Evolutionary conservation across 2,888 invertebrate species (phyloP).

Genomic region (Cryptus viduatorius): DNA sequence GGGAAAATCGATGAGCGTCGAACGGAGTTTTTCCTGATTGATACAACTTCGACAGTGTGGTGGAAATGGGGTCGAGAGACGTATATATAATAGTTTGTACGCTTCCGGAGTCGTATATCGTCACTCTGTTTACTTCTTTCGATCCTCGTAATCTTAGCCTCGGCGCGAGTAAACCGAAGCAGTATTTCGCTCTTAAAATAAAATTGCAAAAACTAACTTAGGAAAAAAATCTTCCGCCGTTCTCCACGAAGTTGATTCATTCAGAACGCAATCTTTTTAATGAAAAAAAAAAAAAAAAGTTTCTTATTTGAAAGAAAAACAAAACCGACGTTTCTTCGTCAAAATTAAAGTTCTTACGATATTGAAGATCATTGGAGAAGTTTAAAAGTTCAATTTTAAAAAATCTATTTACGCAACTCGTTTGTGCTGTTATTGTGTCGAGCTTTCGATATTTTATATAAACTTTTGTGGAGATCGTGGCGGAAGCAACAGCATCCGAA

Average conservation of each 20-base stretch:
- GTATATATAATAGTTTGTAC: slow-evolving; percentile 12
- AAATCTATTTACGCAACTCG: not conserved
- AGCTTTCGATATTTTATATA: not conserved
- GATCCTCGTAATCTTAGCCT: not conserved
- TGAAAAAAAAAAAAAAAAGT: not conserved
- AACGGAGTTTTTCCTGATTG: slow-evolving; percentile 68
- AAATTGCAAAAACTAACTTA: not conserved
- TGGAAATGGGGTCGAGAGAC: slow-evolving; percentile 25
- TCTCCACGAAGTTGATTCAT: not conserved
- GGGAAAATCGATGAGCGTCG: slow-evolving; percentile 36
- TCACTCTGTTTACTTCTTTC: slow-evolving; percentile 17
- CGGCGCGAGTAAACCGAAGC: not conserved
- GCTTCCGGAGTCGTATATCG: not conserved
- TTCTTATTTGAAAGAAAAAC: not conserved
- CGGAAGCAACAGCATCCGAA: not conserved
- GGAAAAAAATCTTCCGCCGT: not conserved
- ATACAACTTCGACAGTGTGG: slow-evolving; percentile 54
- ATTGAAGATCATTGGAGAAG: no score
- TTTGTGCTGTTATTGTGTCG: not conserved
- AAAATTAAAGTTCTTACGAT: not conserved
- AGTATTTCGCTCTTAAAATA: not conserved
- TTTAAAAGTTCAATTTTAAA: not conserved
- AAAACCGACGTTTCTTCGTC: not conserved
- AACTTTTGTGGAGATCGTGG: not conserved
- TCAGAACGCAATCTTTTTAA: not conserved